Conservation (phyloP, 2,113 vertebrate genomes). For the Indicator maculatus region DNA sequence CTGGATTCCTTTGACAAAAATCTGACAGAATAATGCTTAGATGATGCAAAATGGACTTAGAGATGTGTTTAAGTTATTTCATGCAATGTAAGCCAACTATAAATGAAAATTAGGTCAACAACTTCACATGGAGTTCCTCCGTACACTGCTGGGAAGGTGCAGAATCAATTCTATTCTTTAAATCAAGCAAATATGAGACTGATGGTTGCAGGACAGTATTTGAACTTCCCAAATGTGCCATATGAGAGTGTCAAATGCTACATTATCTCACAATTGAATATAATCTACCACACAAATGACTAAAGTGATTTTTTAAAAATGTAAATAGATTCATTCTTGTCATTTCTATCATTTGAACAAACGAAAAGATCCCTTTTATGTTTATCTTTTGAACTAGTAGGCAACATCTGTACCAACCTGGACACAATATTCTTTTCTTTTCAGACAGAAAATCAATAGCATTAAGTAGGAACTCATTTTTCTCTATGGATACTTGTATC, state of each 20-base stretch:
- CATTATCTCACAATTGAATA: background rate
- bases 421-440: constrained; percentile 38
- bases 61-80: background rate
- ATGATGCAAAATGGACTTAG: background rate
- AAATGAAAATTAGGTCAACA: background rate
- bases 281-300: background rate
- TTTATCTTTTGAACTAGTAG: background rate
- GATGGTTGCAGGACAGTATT: background rate
- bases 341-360: background rate
- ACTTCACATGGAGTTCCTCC: background rate
- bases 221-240: background rate
- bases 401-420: background rate
- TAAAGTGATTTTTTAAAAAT: background rate
- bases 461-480: constrained; percentile 35
- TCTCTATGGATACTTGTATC: constrained; percentile 32
- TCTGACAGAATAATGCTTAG: background rate
- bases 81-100: background rate
- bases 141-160: background rate
- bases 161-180: background rate
- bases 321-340: background rate
- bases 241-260: background rate
- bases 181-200: background rate
- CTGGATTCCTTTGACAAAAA: background rate
- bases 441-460: constrained; percentile 14
- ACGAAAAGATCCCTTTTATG: background rate